Percentiles rank a stretch among this genome's conserved stretches.
Conservation (phyloP, 2,888 invertebrate species). For the Oxytorus armatus region DNA sequence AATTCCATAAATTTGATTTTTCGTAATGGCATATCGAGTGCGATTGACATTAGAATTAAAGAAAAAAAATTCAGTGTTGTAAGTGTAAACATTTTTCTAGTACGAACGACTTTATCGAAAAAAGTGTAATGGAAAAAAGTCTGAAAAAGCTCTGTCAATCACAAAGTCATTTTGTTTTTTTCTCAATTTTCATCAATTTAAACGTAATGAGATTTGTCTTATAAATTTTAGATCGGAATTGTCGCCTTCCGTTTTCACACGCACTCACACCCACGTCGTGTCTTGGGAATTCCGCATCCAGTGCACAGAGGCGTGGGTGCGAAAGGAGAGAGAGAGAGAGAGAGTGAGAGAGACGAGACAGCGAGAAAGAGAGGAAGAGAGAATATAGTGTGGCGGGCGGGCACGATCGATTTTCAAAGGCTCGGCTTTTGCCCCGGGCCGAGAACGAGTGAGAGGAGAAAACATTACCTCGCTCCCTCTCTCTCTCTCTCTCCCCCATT, state of each 20-base stretch:
- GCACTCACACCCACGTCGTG: slow-evolving; percentile 39
- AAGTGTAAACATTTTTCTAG: no score
- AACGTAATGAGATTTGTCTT: no score
- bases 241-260: slow-evolving; percentile 2
- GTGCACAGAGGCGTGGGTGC: slow-evolving; percentile 23
- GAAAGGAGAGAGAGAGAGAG: slow-evolving; percentile 34
- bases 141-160: no score
- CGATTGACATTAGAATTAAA: no score
- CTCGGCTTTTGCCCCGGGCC: slow-evolving; percentile 65
- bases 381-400: slow-evolving; percentile 19
- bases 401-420: slow-evolving; percentile 68
- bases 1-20: no score
- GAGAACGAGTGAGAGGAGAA: slow-evolving; percentile 26
- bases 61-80: no score
- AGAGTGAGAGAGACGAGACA: slow-evolving; percentile 35
- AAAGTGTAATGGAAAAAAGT: no score
- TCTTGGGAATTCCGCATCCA: slow-evolving; percentile 57
- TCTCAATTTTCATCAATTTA: no score
- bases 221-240: no score
- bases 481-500: not conserved
- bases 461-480: slow-evolving; percentile 10
- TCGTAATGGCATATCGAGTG: no score
- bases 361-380: slow-evolving; percentile 32
- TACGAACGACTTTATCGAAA: no score
- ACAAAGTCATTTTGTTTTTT: no score